Evolutionary conservation across 1,140 invertebrate species (phyloP).

Genomic region (Hestina assimilis): DNA sequence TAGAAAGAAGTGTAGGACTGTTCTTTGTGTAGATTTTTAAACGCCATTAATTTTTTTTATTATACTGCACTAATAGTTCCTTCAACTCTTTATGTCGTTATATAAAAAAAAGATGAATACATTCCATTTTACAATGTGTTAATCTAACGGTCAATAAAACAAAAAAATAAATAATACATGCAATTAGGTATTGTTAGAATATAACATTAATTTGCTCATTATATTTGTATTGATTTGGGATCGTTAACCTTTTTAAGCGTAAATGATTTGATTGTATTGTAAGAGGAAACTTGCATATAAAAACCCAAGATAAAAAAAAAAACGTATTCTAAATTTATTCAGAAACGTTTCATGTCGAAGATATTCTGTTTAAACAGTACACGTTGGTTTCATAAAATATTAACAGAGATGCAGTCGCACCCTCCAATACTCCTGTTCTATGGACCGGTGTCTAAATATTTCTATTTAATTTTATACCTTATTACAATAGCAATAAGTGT

Average conservation of each 20-base stretch:
- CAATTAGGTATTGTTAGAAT: too few relatives aligned
- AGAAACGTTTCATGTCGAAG: slow-evolving; percentile 12
- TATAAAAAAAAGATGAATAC: too few relatives aligned
- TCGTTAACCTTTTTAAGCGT: slow-evolving; percentile 1
- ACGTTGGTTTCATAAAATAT: slow-evolving; percentile 42
- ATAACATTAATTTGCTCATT: too few relatives aligned
- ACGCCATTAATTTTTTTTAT: too few relatives aligned
- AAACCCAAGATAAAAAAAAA: slow-evolving; percentile 1
- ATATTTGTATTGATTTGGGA: slow-evolving; percentile 2
- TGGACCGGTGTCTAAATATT: slow-evolving; percentile 3
- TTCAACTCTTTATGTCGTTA: too few relatives aligned
- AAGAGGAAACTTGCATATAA: not conserved
- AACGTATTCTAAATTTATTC: slow-evolving; percentile 13
- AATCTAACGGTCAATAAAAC: too few relatives aligned
- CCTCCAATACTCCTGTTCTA: slow-evolving; percentile 14
- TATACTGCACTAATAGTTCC: too few relatives aligned
- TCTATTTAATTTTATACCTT: slow-evolving; percentile 2
- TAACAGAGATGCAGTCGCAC: slow-evolving; percentile 38
- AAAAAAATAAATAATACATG: too few relatives aligned
- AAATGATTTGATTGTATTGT: not conserved
- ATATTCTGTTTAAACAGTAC: slow-evolving; percentile 34
- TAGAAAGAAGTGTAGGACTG: too few relatives aligned
- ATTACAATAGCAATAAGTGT: not conserved
- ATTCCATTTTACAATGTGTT: too few relatives aligned
- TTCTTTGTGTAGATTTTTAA: too few relatives aligned